Base-by-base conservation (phyloP, 37 sponge, comb jelly and placozoan species). In the Geodia barretti region DNA sequence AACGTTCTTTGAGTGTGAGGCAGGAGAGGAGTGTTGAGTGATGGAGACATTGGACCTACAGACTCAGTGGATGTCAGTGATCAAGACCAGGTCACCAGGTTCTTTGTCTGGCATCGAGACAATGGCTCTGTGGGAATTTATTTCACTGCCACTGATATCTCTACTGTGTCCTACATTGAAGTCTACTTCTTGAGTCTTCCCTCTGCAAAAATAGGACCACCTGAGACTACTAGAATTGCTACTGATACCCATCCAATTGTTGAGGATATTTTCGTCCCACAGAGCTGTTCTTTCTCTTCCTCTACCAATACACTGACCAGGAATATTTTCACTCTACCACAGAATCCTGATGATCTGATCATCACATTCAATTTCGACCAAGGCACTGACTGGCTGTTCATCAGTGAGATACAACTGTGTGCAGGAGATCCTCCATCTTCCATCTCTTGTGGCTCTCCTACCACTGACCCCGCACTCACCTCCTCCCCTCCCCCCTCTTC, bases 321-420 rank as follows among this genome's bases (percentile, higher is more conserved):
- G 28, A 65, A 65, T 29, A 65, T n/a, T 21, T n/a, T 23, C 67
- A 74, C n/a, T 20, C 4, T 24, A 4, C 3, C 58, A 11, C 39
- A 24, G 24, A 26, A 26, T 35, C 4, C 14, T 37, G 26, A 43
- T 7, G 3, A 21, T 3, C 40, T 74, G 7, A 14, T 42, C 31
- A 19, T 74, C 54, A 74, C 7, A 26, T 74, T 79, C 54, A 3
- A 37, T 20, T 31, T 36, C 28, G 23, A 3, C 31, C 20, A 32
- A 41, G 43, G 74, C 35, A 39, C 80, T 59, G 81, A 79, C 61
- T 79, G 75, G 76, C 64, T 86, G 28, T 20, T 79, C 25, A 4
- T 86, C 60, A 79, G 76, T 79, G 85, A 85, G 76, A 32, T 85
- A 9, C 25, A 39, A 31, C 30, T 85, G 17, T 77, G 72, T 77